These are phyloP conservation scores for Nothocercus nigrocapillus DNA, from an alignment of 2,113 vertebrate genomes.

Conservation along the genomic window DNA sequence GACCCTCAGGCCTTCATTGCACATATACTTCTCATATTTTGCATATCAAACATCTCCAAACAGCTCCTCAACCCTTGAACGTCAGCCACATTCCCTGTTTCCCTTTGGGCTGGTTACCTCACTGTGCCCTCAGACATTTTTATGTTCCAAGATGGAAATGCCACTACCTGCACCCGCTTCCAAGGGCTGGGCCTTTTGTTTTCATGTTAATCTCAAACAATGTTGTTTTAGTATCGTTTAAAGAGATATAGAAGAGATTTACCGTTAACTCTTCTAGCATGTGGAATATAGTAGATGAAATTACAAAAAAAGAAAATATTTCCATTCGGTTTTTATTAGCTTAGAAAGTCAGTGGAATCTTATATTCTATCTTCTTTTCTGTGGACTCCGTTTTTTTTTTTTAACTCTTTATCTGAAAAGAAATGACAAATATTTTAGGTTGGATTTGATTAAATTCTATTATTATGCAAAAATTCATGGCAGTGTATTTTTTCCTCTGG, in stretches of 20 bases:
- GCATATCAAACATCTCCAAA: background rate
- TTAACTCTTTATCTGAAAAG: background rate
- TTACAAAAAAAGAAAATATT: background rate
- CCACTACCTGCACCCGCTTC: background rate
- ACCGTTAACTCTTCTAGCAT: background rate
- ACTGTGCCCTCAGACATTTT: background rate
- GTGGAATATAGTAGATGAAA: background rate
- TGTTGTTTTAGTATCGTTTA: background rate
- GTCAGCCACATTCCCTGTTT: background rate
- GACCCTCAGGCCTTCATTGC: background rate
- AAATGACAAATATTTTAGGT: background rate
- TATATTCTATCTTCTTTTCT: background rate
- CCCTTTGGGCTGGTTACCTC: background rate
- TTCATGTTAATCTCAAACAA: constrained; percentile 20
- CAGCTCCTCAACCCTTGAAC: background rate
- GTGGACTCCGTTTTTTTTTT: background rate
- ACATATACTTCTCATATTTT: background rate
- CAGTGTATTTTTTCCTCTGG: background rate
- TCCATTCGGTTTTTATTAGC: background rate
- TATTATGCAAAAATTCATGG: background rate
- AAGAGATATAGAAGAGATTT: background rate
- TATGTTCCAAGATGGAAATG: background rate
- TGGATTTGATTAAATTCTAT: background rate
- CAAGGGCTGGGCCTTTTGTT: background rate
- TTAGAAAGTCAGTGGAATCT: background rate